phyloP scores from a whole-genome alignment of 2,113 vertebrate genomes.

The Pseudorasbora parva region DNA sequence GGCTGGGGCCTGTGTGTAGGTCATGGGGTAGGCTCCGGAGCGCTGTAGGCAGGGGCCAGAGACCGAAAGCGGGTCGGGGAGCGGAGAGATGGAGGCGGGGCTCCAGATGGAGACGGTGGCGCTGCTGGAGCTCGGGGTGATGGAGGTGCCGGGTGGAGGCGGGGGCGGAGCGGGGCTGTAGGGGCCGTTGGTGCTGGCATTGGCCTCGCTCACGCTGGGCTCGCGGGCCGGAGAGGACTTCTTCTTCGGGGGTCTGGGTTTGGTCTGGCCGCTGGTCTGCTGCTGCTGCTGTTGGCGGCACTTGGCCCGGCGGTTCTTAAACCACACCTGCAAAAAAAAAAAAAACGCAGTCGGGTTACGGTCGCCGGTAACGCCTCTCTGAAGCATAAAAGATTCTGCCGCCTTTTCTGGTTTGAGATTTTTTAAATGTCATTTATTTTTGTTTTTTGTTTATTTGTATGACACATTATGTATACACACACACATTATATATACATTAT shows the following conservation, averaged over 20 bases:
- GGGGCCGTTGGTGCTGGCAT: slow-evolving; percentile 70
- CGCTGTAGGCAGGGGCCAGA: slow-evolving; percentile 80
- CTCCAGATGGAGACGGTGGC: slow-evolving; percentile 88
- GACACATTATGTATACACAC: no score
- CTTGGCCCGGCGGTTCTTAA: slow-evolving; percentile 86
- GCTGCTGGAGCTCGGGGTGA: slow-evolving; percentile 78
- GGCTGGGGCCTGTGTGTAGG: slow-evolving; percentile 82
- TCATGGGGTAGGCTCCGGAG: slow-evolving; percentile 79
- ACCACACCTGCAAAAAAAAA: slow-evolving; percentile 80
- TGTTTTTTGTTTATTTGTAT: no score
- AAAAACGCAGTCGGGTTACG: not conserved
- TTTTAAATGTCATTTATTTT: no score
- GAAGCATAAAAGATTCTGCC: no score
- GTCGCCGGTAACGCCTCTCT: no score
- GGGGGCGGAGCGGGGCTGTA: slow-evolving; percentile 79
- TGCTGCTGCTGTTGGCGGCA: slow-evolving; percentile 85
- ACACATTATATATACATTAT: no score
- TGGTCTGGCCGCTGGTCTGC: slow-evolving; percentile 84
- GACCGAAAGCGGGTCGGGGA: slow-evolving; percentile 80
- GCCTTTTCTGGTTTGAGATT: no score
- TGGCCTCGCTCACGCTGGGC: slow-evolving; percentile 67
- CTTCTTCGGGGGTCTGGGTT: slow-evolving; percentile 84
- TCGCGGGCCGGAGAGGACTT: slow-evolving; percentile 79
- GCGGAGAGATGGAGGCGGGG: slow-evolving; percentile 84
- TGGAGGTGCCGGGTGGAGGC: slow-evolving; percentile 73